These are phyloP conservation scores for Meteorus sp. DNA, from an alignment of 1,140 invertebrate genomes.

Conservation along the genomic window DNA sequence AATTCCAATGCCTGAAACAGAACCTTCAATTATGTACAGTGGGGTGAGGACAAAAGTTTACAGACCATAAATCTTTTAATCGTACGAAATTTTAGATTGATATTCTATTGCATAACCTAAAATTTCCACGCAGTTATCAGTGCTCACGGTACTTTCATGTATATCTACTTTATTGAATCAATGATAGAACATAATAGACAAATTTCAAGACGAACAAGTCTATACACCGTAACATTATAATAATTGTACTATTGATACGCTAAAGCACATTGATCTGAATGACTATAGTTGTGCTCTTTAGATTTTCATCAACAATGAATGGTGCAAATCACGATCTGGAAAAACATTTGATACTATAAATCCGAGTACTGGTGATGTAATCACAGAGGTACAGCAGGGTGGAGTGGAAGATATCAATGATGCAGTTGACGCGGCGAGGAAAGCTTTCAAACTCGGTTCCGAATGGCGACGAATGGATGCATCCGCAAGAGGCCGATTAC, in stretches of 20 bases:
- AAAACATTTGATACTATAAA: slow-evolving; percentile 90
- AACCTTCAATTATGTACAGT: slow-evolving; percentile 67
- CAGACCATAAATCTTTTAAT: slow-evolving; percentile 15
- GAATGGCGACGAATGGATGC: slow-evolving; percentile 92
- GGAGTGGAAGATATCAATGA: slow-evolving; percentile 81
- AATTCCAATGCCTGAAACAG: slow-evolving; percentile 61
- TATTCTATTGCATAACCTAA: no score
- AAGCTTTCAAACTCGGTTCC: slow-evolving; percentile 78
- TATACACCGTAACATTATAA: no score
- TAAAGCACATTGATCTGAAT: no score
- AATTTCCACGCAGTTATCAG: no score
- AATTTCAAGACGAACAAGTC: no score
- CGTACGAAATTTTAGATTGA: not conserved
- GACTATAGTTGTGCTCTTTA: no score
- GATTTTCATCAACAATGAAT: slow-evolving; percentile 99
- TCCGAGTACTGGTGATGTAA: slow-evolving; percentile 82
- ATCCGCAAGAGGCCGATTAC: slow-evolving; percentile 75
- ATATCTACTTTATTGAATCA: no score
- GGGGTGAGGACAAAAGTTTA: slow-evolving; percentile 61
- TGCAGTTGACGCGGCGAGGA: slow-evolving; percentile 84
- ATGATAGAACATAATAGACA: no score
- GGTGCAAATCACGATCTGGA: slow-evolving; percentile 83
- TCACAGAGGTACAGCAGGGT: slow-evolving; percentile 83
- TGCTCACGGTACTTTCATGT: no score
- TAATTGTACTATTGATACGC: no score